phyloP scores from a whole-genome alignment of 2,888 invertebrate species.

The Drosophila mulleri region DNA sequence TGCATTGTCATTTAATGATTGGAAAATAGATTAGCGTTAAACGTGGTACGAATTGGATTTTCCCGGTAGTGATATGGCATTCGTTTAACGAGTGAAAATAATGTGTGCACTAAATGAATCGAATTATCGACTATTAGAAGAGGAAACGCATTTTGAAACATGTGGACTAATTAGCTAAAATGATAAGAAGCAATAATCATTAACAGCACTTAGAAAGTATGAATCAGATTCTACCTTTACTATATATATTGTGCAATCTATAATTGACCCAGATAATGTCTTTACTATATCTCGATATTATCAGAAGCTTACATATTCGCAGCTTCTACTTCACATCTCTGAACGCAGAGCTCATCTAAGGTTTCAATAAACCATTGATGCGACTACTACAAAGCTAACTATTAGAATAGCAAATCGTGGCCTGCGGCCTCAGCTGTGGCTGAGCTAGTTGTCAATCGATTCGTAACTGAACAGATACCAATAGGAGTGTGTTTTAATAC shows the following conservation, averaged over 20 bases:
- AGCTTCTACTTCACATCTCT: not conserved
- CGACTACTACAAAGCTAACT: not conserved
- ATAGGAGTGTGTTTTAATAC: constrained; percentile 5
- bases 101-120: not conserved
- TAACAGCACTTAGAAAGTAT: too few species aligned
- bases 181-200: too few species aligned
- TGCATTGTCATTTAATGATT: constrained; percentile 2
- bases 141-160: too few species aligned
- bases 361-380: not conserved
- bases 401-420: not conserved
- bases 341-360: not conserved
- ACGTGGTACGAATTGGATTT: constrained; percentile 9
- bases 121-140: not conserved
- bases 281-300: too few species aligned
- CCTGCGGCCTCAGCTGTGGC: not conserved
- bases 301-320: too few species aligned
- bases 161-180: too few species aligned
- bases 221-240: too few species aligned
- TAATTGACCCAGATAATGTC: too few species aligned
- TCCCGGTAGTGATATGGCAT: not conserved
- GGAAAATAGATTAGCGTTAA: constrained; percentile 21
- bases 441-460: not conserved
- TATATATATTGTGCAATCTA: too few species aligned
- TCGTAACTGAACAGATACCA: not conserved
- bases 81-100: not conserved